A percentile compares a stretch with the other conserved stretches of the same genome.
phyloP scores from a whole-genome alignment of 2,113 vertebrate species.

The Sus scrofa region T2T-Sscrofa CM000824.6:63010001-63010500 shows the following conservation, averaged over 20 bases:
- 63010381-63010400: conserved; percentile 50
- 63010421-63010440: no score
- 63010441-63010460: no score
- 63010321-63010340: conserved; percentile 60
- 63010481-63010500: no score
- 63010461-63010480: no score
- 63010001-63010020: no score
- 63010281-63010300: conserved; percentile 58
- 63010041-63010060: no score
- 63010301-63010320: conserved; percentile 65
- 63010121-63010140: neutral
- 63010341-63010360: conserved; percentile 57
- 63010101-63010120: neutral
- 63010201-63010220: conserved; percentile 33
- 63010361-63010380: conserved; percentile 66
- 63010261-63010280: conserved; percentile 60
- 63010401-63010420: no score
- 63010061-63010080: no score
- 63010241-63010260: conserved; percentile 61
- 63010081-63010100: neutral
- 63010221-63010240: conserved; percentile 49
- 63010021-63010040: no score
- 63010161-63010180: conserved; percentile 23
- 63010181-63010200: conserved; percentile 58
- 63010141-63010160: conserved; percentile 22